Base-by-base conservation (phyloP, 1,140 invertebrate genomes). In the Micrasema longulum region DNA sequence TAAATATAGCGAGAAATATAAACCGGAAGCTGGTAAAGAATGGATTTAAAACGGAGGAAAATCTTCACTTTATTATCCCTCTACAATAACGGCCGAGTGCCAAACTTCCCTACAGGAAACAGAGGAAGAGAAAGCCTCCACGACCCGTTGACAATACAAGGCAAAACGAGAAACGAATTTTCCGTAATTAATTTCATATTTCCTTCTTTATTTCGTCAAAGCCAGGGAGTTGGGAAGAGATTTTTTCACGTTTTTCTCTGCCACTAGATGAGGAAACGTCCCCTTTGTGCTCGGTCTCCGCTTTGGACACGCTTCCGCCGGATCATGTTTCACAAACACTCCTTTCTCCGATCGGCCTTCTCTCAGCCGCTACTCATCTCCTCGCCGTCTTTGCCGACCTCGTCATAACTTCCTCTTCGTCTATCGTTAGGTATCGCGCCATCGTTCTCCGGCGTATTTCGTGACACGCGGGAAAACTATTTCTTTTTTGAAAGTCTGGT, bases 251-350 rank as follows among this genome's bases (percentile, higher is more conserved):
- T 31, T 43, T 52, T 55, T 64, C 60, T 20, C 57, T 16, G n/a
- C 20, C 50, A 12, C 16, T 65, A 52, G 72, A 63, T 64, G 52
- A 63, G 73, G 73, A 74, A 74, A 71, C 68, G 73, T 74, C 68
- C 38, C 53, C 73, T 74, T 74, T 74, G 73, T 74, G 69, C 69
- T 74, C 73, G 52, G 50, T 50, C 64, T 74, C 69, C 60, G 57
- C 69, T 74, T 74, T 74, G 62, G 64, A 48, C 69, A 53, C 43
- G 73, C 72, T 70, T 71, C 69, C 73, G 73, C 48, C 66, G 69
- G 73, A 74, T 74, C 73, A 71, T 74, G 73, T 74, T 74, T 74
- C 73, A 74, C 73, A 74, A 74, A 74, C 73, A 74, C 73, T 74
- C 73, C 38, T 41, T 18, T 6, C 36, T 23, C 26, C 22, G 48